Evolutionary conservation across 2,797 vertebrate species (phyloP).

Genomic region (Labroides dimidiatus): DNA sequence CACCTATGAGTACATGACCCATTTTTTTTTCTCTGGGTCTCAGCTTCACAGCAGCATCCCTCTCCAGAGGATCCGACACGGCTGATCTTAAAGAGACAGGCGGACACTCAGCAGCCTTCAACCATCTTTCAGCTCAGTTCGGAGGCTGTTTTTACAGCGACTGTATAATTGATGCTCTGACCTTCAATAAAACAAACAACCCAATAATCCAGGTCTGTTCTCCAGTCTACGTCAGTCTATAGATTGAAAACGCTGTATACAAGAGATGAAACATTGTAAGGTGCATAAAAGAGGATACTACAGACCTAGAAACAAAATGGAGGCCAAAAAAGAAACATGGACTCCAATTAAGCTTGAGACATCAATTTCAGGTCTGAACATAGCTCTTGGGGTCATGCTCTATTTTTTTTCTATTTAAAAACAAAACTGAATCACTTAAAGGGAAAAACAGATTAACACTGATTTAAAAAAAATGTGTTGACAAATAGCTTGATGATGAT

Average conservation of each 20-base stretch:
- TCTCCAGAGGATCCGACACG: conserved; percentile 32
- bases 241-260: not conserved
- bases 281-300: not conserved
- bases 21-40: conserved; percentile 64
- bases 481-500: no score
- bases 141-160: not conserved
- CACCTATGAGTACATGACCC: conserved; percentile 64
- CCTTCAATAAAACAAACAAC: not conserved
- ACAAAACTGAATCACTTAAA: no score
- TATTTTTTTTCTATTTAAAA: no score
- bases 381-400: no score
- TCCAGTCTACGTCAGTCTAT: not conserved
- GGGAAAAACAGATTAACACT: no score
- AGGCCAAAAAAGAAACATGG: not conserved
- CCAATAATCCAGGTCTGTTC: not conserved
- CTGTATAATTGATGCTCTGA: not conserved
- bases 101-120: conserved; percentile 11
- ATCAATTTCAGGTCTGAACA: no score
- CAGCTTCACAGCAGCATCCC: conserved; percentile 51
- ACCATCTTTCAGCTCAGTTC: not conserved
- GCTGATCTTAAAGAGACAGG: conserved; percentile 60
- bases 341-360: no score
- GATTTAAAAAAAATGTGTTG: no score
- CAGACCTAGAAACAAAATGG: not conserved
- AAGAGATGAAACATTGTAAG: not conserved